Evolutionary conservation across 2,797 vertebrate species (phyloP).

Genomic region (Eremophila alpestris): DNA sequence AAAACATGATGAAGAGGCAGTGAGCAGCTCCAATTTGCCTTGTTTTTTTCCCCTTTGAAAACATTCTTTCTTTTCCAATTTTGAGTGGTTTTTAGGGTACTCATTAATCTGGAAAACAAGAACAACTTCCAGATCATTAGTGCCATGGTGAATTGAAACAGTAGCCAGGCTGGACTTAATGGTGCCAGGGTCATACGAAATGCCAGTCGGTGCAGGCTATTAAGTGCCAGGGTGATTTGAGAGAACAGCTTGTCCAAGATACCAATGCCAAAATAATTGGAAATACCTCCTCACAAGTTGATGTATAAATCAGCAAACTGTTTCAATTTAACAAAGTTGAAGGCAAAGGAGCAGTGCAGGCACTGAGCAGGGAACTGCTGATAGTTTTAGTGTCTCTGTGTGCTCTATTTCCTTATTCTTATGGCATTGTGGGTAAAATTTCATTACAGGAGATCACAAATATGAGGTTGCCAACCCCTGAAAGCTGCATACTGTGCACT

Average conservation of each 20-base stretch:
- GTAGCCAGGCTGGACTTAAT: slow-evolving; percentile 72
- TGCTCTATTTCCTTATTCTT: slow-evolving; percentile 23
- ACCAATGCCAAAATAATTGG: slow-evolving; percentile 79
- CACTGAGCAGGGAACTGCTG: not conserved
- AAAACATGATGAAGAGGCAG: not conserved
- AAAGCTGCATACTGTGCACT: slow-evolving; percentile 14
- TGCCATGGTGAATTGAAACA: slow-evolving; percentile 70
- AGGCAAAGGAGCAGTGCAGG: not conserved
- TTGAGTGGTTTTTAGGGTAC: slow-evolving; percentile 71
- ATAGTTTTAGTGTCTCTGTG: slow-evolving; percentile 36
- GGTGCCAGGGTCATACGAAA: slow-evolving; percentile 77
- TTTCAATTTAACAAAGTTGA: slow-evolving; percentile 67
- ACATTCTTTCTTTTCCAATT: slow-evolving; percentile 68
- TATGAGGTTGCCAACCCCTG: slow-evolving; percentile 34
- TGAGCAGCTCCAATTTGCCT: not conserved
- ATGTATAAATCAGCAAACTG: slow-evolving; percentile 73
- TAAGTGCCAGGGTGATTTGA: slow-evolving; percentile 78
- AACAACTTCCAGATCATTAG: slow-evolving; percentile 78
- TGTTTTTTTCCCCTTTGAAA: slow-evolving; percentile 61
- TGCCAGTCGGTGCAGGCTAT: slow-evolving; percentile 67
- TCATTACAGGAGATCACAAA: slow-evolving; percentile 33
- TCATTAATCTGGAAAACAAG: slow-evolving; percentile 78
- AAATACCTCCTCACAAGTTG: slow-evolving; percentile 67
- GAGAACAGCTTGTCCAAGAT: slow-evolving; percentile 78
- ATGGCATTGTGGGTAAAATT: slow-evolving; percentile 35